Conservation (phyloP, 2,888 invertebrate species). For the Liopterus haemorrhoidalis region DNA sequence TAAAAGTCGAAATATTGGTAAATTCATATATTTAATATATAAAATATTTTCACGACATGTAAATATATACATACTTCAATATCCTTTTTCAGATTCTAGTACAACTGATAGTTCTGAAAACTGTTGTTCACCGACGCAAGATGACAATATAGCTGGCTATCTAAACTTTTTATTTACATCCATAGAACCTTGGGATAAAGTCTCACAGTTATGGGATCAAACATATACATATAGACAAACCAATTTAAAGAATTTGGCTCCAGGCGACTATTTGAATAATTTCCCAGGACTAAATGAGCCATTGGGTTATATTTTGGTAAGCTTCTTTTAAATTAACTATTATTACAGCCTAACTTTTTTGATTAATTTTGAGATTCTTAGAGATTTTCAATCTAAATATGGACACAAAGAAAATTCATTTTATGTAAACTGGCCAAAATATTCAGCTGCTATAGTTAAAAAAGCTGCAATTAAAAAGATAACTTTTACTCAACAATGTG, state of each 20-base stretch:
- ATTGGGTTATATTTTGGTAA: slow-evolving; percentile 4
- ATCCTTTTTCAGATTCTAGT: too few relatives aligned
- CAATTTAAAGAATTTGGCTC: not conserved
- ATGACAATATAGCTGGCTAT: not conserved
- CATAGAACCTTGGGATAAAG: not conserved
- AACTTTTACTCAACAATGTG: not conserved
- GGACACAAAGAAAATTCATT: not conserved
- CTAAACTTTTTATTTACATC: not conserved
- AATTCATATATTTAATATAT: too few relatives aligned
- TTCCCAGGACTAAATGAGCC: not conserved
- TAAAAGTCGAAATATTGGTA: not conserved
- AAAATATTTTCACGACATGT: too few relatives aligned
- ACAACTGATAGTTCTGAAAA: too few relatives aligned
- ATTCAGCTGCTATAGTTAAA: not conserved
- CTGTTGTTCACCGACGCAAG: not conserved
- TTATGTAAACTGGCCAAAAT: slow-evolving; percentile 3
- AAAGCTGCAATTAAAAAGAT: not conserved
- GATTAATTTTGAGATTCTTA: too few relatives aligned
- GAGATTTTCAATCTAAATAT: slow-evolving; percentile 4
- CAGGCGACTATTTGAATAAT: slow-evolving; percentile 1
- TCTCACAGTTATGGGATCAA: not conserved
- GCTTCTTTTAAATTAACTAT: slow-evolving; percentile 1
- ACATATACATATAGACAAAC: not conserved
- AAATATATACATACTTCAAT: too few relatives aligned
- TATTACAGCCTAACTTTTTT: slow-evolving; percentile 1